Evolutionary conservation across 64 coral and sea anemone species (phyloP).

Genomic region (Acropora yongei): DNA sequence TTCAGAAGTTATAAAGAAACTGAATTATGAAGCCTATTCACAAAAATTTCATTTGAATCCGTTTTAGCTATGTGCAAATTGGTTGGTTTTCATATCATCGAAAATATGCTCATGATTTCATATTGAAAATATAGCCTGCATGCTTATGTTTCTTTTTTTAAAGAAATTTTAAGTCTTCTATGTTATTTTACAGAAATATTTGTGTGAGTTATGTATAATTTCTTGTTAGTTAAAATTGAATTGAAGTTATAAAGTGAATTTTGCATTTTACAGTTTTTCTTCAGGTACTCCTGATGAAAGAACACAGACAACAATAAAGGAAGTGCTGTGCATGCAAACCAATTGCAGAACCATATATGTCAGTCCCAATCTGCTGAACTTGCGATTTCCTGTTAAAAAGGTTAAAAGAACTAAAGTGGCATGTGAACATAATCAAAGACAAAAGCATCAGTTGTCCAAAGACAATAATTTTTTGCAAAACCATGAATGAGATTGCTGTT

Average conservation of each 20-base stretch:
- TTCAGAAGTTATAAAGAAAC: background rate
- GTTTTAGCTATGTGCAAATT: no score
- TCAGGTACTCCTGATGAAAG: constrained; percentile 27
- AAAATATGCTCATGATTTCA: background rate
- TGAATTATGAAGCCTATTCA: background rate
- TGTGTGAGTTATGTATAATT: background rate
- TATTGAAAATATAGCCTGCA: background rate
- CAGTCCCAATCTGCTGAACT: constrained; percentile 26
- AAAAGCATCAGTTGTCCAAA: background rate
- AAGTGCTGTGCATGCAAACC: background rate
- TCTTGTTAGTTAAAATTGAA: background rate
- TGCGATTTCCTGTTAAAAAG: constrained; percentile 17
- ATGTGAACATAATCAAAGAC: constrained; percentile 1
- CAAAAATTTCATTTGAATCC: no score
- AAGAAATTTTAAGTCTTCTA: background rate
- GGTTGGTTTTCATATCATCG: background rate
- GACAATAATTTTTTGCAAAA: constrained; percentile 20
- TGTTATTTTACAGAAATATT: no score
- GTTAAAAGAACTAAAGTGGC: constrained; percentile 19
- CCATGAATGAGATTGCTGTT: constrained; percentile 19
- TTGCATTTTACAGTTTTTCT: background rate
- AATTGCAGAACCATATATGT: constrained; percentile 4
- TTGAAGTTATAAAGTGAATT: background rate
- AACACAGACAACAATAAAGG: constrained; percentile 18
- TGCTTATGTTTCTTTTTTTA: background rate